phyloP scores from a whole-genome alignment of 2,113 vertebrate genomes.

The Salvelinus namaycush region DNA sequence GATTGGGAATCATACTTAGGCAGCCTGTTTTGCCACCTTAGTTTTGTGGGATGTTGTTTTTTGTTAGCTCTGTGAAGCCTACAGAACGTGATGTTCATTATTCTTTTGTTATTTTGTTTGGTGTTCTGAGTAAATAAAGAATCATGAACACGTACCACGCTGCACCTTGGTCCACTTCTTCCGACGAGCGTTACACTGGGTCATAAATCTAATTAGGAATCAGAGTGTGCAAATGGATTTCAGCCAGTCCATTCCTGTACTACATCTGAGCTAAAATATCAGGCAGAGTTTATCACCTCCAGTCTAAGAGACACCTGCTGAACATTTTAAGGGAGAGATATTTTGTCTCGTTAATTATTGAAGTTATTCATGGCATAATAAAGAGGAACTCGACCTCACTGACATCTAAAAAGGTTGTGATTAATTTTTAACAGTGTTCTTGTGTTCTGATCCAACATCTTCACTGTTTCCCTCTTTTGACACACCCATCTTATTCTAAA shows the following conservation, averaged over 20 bases:
- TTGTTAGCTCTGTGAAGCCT: no score
- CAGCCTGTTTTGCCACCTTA: no score
- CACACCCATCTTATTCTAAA: background rate
- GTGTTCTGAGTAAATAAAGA: no score
- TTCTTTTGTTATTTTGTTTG: no score
- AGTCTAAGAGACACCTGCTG: slow-evolving; percentile 24
- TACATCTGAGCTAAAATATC: slow-evolving; percentile 23
- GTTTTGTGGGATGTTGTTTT: no score
- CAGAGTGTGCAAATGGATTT: slow-evolving; percentile 15
- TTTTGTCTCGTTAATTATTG: slow-evolving; percentile 48
- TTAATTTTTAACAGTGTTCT: slow-evolving; percentile 32
- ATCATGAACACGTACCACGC: no score
- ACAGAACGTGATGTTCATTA: no score
- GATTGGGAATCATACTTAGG: no score
- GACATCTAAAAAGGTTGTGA: slow-evolving; percentile 26
- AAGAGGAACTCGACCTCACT: slow-evolving; percentile 36
- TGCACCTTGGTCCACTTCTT: no score
- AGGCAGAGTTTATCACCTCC: slow-evolving; percentile 6
- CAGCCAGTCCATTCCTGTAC: slow-evolving; percentile 15
- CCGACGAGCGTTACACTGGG: background rate
- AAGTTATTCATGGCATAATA: slow-evolving; percentile 52
- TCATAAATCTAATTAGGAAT: slow-evolving; percentile 4
- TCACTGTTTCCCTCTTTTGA: background rate
- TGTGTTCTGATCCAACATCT: background rate
- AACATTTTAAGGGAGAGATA: slow-evolving; percentile 21